A percentile compares a stretch with the other conserved stretches of the same genome.
Conservation (phyloP, 2,797 vertebrate species). For the Brachyalestes nurse region DNA sequence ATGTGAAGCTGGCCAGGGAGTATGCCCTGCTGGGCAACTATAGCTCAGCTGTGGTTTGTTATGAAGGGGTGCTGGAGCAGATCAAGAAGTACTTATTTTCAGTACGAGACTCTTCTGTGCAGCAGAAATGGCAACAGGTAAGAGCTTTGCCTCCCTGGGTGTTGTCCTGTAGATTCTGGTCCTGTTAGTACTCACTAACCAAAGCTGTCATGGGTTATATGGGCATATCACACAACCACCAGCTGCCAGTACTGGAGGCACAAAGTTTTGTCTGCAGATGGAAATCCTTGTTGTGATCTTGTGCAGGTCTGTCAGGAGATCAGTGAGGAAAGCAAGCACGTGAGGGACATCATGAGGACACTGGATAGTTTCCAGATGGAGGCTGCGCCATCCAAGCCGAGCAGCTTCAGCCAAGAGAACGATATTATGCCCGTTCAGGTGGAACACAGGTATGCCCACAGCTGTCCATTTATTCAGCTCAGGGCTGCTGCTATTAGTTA, state of each 20-base stretch:
- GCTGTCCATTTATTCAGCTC: neutral
- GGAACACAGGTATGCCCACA: constrained; percentile 83
- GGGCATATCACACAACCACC: too few relatives aligned
- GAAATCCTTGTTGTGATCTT: neutral
- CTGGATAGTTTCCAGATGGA: constrained; percentile 92
- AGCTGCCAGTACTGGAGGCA: too few relatives aligned
- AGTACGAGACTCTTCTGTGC: constrained; percentile 83
- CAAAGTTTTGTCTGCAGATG: neutral
- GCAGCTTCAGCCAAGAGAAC: constrained; percentile 79
- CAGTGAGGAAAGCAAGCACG: constrained; percentile 90
- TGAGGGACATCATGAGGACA: constrained; percentile 93
- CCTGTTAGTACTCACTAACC: too few relatives aligned
- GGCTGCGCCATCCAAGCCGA: constrained; percentile 83
- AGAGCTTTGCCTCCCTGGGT: neutral
- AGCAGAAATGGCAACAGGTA: constrained; percentile 96
- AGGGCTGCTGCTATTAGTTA: neutral
- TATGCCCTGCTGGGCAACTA: constrained; percentile 97
- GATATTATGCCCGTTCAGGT: constrained; percentile 89
- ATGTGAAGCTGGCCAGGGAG: constrained; percentile 94
- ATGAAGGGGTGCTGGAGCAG: constrained; percentile 93
- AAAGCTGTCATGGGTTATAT: neutral
- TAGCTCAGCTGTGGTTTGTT: constrained; percentile 92
- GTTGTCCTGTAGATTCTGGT: neutral
- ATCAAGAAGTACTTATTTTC: constrained; percentile 90
- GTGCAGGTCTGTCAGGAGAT: constrained; percentile 94